These are phyloP conservation scores for Galerucella nymphaeae DNA, from an alignment of 2,888 invertebrate genomes.

Conservation along the genomic window DNA sequence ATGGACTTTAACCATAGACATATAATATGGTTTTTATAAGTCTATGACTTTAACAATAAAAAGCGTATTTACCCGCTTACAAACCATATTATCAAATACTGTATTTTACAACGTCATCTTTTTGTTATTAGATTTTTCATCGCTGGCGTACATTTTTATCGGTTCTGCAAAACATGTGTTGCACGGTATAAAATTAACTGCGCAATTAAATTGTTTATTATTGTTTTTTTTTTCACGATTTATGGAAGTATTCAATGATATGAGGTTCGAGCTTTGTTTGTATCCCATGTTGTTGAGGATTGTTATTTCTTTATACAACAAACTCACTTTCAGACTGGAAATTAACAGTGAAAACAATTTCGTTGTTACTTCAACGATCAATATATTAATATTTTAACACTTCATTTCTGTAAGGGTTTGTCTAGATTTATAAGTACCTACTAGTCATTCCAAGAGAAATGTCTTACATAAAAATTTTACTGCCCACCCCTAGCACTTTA, in stretches of 20 bases:
- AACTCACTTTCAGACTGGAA: too few relatives aligned
- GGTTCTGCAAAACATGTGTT: constrained; percentile 1
- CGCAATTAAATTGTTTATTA: constrained; percentile 7
- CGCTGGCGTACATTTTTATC: neutral
- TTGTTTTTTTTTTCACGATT: neutral
- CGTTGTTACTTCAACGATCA: too few relatives aligned
- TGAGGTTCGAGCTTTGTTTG: neutral
- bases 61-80: neutral
- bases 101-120: neutral
- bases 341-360: too few relatives aligned
- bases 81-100: neutral
- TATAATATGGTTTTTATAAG: too few relatives aligned
- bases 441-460: too few relatives aligned
- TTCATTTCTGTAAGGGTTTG: too few relatives aligned
- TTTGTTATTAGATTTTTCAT: neutral
- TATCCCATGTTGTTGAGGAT: neutral
- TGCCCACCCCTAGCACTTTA: too few relatives aligned
- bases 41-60: too few relatives aligned
- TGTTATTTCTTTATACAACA: neutral
- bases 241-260: neutral
- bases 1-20: too few relatives aligned
- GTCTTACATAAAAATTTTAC: too few relatives aligned
- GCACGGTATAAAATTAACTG: neutral
- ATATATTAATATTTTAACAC: too few relatives aligned
- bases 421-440: too few relatives aligned